Evolutionary conservation across 2,888 invertebrate species (phyloP).

Genomic region (Drepanosiphum platanoidis): DNA sequence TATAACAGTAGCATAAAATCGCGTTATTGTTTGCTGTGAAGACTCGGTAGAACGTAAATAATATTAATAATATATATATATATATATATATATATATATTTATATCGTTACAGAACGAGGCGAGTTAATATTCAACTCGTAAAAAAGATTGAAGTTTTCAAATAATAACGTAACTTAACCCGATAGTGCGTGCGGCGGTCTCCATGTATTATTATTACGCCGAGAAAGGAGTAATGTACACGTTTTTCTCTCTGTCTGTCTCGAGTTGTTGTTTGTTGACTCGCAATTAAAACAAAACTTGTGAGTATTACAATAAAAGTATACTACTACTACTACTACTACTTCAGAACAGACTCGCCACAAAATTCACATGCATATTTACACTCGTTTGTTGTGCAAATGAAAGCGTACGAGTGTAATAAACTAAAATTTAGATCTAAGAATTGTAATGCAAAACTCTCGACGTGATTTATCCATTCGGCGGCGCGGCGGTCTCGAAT

Average conservation of each 20-base stretch:
- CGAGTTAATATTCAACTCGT: too few species aligned
- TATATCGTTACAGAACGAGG: too few species aligned
- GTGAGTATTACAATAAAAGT: neutral
- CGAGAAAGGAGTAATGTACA: neutral
- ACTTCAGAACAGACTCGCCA: neutral
- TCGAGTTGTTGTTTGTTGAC: slow-evolving; percentile 17
- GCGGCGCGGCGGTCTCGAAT: too few species aligned
- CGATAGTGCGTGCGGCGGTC: neutral
- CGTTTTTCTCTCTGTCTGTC: neutral
- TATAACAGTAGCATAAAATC: too few species aligned
- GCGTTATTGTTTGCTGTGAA: too few species aligned
- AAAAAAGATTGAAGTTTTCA: neutral
- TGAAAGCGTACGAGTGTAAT: neutral
- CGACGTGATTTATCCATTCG: slow-evolving; percentile 13
- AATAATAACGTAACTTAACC: neutral
- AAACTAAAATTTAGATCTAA: neutral
- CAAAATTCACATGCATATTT: neutral
- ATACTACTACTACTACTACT: too few species aligned
- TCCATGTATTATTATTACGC: neutral
- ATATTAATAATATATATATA: too few species aligned
- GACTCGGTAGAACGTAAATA: too few species aligned
- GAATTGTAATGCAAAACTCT: neutral
- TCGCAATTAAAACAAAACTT: slow-evolving; percentile 7
- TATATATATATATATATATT: too few species aligned
- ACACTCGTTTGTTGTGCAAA: neutral